These are phyloP conservation scores for Hipposideros armiger DNA, from an alignment of 2,113 vertebrate genomes.

Conservation along the genomic window DNA sequence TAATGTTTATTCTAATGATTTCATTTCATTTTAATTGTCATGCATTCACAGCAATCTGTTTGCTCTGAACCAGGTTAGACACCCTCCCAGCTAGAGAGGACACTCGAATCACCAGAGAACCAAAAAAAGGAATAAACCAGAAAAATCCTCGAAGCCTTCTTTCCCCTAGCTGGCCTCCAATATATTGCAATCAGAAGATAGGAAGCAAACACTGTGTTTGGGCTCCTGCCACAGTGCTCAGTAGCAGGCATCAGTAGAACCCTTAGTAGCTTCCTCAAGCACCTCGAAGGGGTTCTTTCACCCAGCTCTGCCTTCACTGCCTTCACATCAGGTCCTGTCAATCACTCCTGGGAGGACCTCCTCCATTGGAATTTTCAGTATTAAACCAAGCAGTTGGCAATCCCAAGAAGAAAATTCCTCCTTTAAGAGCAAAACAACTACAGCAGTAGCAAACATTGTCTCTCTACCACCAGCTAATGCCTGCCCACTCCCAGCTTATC, in stretches of 20 bases:
- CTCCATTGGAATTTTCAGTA: constrained; percentile 48
- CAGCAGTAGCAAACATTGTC: constrained; percentile 24
- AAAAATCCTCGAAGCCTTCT: background rate
- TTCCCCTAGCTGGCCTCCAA: background rate
- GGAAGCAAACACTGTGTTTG: too few relatives aligned
- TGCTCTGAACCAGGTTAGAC: constrained; percentile 61
- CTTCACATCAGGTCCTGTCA: constrained; percentile 70
- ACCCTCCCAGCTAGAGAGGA: constrained; percentile 21
- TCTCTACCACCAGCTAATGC: background rate
- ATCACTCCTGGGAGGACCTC: constrained; percentile 68
- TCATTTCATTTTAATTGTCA: constrained; percentile 65
- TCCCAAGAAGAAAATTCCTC: constrained; percentile 24
- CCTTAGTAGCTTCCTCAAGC: background rate
- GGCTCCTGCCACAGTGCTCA: background rate
- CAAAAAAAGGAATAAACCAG: background rate
- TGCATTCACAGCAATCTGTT: constrained; percentile 62
- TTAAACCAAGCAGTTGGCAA: constrained; percentile 68
- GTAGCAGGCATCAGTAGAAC: background rate
- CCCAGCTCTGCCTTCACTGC: constrained; percentile 35
- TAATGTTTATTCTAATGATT: constrained; percentile 59
- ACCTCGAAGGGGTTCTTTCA: background rate
- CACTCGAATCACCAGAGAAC: constrained; percentile 50
- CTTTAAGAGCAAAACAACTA: constrained; percentile 21
- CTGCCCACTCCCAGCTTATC: background rate
- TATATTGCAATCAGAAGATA: accelerated